Evolutionary conservation across 2,797 vertebrate species (phyloP).

Genomic region (Dendrocincla fuliginosa): DNA sequence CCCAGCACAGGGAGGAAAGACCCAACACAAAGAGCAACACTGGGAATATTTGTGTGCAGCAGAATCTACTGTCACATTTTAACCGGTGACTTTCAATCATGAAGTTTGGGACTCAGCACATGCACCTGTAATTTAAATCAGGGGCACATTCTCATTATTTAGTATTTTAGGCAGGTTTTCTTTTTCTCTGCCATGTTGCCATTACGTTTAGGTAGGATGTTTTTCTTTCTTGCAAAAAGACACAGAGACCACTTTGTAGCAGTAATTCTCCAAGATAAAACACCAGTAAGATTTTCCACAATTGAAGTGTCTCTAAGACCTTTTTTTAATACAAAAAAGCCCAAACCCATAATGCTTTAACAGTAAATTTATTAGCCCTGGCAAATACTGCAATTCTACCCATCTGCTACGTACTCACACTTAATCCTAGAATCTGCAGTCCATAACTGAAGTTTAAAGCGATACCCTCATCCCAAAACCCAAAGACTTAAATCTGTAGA

Average conservation of each 20-base stretch:
- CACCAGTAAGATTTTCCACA: not conserved
- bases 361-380: slow-evolving; percentile 9
- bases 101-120: fast-evolving
- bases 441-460: not conserved
- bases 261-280: not conserved
- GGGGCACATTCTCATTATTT: not conserved
- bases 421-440: not conserved
- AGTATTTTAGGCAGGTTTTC: not conserved
- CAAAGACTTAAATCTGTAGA: not conserved
- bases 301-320: fast-evolving
- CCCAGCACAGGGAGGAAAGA: not conserved
- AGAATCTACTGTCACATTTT: not conserved
- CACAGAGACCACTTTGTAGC: not conserved
- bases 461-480: not conserved
- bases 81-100: fast-evolving
- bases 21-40: not conserved
- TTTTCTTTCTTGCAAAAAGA: not conserved
- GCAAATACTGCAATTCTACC: not conserved
- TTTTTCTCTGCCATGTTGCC: not conserved
- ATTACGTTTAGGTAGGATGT: not conserved
- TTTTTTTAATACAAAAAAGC: not conserved
- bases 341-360: not conserved
- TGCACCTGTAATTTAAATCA: not conserved
- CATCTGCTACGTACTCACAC: not conserved
- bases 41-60: not conserved